Percentiles rank a stretch among this genome's conserved stretches.
Evolutionary conservation across 2,888 invertebrate genomes (phyloP).

Genomic region (Eupelmus urozonus): DNA sequence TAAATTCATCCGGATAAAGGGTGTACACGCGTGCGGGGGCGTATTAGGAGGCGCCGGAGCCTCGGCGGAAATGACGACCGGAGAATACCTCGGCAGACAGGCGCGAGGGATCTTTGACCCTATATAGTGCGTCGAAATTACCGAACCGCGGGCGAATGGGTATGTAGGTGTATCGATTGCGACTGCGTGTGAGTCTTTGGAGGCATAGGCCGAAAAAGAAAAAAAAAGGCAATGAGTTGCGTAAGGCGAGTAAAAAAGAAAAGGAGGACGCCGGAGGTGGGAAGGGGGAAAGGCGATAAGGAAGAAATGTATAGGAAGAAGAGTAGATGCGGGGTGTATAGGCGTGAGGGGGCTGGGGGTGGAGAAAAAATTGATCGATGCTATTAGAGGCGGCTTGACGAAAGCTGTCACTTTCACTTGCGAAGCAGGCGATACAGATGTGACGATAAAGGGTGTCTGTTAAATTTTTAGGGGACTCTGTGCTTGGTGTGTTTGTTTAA

Average conservation of each 20-base stretch:
- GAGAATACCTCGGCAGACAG: no score
- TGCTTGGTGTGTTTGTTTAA: no score
- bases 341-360: no score
- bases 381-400: constrained; percentile 1
- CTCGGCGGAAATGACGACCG: neutral
- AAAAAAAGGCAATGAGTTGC: no score
- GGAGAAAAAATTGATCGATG: constrained; percentile 3
- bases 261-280: constrained; percentile 1
- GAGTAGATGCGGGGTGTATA: constrained; percentile 2
- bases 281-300: constrained; percentile 10
- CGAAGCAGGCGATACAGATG: no score
- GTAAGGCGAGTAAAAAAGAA: constrained; percentile 4
- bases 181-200: no score
- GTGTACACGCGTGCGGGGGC: neutral
- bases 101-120: constrained; percentile 27
- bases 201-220: no score
- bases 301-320: constrained; percentile 18
- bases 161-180: no score
- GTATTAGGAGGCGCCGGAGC: neutral
- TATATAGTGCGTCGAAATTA: neutral
- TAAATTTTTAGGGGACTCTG: no score
- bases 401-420: constrained; percentile 26
- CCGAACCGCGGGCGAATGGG: no score
- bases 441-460: no score
- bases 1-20: neutral